These are phyloP conservation scores for Sebastiscus tertius DNA, from an alignment of 2,797 vertebrate genomes.

Conservation along the genomic window DNA sequence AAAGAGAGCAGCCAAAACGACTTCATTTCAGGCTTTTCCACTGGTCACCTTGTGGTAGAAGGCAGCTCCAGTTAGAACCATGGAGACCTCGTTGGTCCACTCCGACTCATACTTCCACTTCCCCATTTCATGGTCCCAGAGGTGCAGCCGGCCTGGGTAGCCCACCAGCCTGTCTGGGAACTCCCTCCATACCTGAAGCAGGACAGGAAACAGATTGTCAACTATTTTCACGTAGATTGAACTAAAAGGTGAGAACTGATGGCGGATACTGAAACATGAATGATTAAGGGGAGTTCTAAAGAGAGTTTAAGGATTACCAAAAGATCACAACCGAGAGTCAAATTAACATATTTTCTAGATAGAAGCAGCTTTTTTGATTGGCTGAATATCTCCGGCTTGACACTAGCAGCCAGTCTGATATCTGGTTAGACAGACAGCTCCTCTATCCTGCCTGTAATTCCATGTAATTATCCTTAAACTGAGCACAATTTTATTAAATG, in stretches of 20 bases:
- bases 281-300: not conserved
- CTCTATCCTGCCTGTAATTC: constrained; percentile 72
- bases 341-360: not conserved
- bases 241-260: not conserved
- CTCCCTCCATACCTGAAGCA: constrained; percentile 94
- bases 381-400: constrained; percentile 8
- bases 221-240: constrained; percentile 4
- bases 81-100: constrained; percentile 99
- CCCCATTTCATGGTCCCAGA: constrained; percentile 98
- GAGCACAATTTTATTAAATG: constrained; percentile 82
- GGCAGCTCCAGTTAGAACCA: constrained; percentile 97
- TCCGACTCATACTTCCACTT: constrained; percentile 99
- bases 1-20: not conserved
- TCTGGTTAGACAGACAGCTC: constrained; percentile 49
- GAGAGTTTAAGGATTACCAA: not conserved
- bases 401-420: constrained; percentile 32
- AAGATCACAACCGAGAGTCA: constrained; percentile 1
- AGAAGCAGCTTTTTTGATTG: not conserved
- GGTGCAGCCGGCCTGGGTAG: constrained; percentile 95
- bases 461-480: constrained; percentile 82
- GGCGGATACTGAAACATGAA: not conserved
- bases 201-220: constrained; percentile 36
- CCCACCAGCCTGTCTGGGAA: constrained; percentile 98
- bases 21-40: not conserved
- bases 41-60: constrained; percentile 96